A percentile compares a stretch with the other conserved stretches of the same genome.
Conservation (phyloP, 1,140 invertebrate species). For the Manduca sexta region DNA sequence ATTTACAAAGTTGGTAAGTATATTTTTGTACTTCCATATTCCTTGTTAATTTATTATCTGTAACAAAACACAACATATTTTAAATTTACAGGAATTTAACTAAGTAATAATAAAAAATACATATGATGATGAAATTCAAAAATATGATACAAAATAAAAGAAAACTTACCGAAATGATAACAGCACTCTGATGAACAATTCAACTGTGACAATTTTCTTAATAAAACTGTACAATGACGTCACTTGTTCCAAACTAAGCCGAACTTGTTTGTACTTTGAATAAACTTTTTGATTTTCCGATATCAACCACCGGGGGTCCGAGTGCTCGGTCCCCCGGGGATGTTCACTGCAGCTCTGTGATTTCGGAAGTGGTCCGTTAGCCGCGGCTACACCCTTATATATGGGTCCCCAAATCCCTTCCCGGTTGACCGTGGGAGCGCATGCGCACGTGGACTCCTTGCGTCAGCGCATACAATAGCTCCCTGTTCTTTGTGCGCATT, state of each 20-base stretch:
- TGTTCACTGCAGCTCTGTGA: slow-evolving; percentile 35
- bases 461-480: slow-evolving; percentile 58
- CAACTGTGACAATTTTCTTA: slow-evolving; percentile 4
- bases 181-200: neutral
- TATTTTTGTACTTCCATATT: neutral
- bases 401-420: slow-evolving; percentile 44
- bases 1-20: too few relatives aligned
- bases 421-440: slow-evolving; percentile 54
- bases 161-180: too few relatives aligned
- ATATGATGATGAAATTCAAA: too few relatives aligned
- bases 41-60: neutral
- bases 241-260: slow-evolving; percentile 43
- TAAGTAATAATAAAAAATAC: too few relatives aligned
- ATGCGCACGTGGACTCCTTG: slow-evolving; percentile 61
- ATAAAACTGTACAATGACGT: slow-evolving; percentile 46
- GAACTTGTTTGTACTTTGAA: slow-evolving; percentile 34
- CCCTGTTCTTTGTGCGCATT: slow-evolving; percentile 57
- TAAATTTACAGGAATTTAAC: too few relatives aligned
- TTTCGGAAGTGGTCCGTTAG: slow-evolving; percentile 46
- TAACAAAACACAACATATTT: neutral
- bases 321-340: slow-evolving; percentile 38
- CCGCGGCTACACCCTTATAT: slow-evolving; percentile 41
- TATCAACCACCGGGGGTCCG: slow-evolving; percentile 34
- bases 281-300: too few relatives aligned
- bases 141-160: neutral